These are phyloP conservation scores for Papilio helenus DNA, from an alignment of 1,140 invertebrate genomes.

Conservation along the genomic window DNA sequence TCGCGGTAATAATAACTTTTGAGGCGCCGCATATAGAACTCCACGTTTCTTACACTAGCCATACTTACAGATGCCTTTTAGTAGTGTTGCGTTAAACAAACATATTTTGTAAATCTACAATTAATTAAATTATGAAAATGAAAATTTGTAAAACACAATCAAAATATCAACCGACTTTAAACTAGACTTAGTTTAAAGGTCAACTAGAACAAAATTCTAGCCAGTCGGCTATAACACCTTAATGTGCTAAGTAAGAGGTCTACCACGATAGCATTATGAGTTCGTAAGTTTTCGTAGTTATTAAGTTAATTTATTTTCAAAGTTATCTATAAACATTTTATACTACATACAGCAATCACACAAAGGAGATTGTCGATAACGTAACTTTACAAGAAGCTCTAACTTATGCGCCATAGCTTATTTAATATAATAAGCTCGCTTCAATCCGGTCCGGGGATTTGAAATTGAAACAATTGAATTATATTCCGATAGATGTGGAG, in stretches of 20 bases:
- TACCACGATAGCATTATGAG: too few species aligned
- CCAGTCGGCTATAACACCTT: too few species aligned
- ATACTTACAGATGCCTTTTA: constrained; percentile 9
- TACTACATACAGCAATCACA: neutral
- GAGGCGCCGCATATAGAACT: constrained; percentile 45
- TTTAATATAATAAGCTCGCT: neutral
- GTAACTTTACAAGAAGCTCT: neutral
- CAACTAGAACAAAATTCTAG: too few species aligned
- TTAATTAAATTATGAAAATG: neutral
- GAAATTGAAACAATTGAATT: constrained; percentile 32
- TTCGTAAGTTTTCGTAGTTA: too few species aligned
- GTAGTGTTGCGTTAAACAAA: neutral
- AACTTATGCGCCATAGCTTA: constrained; percentile 35
- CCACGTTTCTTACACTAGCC: constrained; percentile 30
- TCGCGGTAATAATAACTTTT: constrained; percentile 66
- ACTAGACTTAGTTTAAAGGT: too few species aligned
- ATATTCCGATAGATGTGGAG: constrained; percentile 3
- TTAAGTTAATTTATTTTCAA: neutral
- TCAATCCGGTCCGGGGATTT: neutral
- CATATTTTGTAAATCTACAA: neutral
- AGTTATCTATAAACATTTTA: neutral
- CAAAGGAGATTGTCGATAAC: neutral
- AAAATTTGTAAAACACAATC: too few species aligned
- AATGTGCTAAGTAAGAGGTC: too few species aligned
- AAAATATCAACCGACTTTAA: too few species aligned